Evolutionary conservation across 2,113 vertebrate species (phyloP).

Genomic region (Glareola pratincola): DNA sequence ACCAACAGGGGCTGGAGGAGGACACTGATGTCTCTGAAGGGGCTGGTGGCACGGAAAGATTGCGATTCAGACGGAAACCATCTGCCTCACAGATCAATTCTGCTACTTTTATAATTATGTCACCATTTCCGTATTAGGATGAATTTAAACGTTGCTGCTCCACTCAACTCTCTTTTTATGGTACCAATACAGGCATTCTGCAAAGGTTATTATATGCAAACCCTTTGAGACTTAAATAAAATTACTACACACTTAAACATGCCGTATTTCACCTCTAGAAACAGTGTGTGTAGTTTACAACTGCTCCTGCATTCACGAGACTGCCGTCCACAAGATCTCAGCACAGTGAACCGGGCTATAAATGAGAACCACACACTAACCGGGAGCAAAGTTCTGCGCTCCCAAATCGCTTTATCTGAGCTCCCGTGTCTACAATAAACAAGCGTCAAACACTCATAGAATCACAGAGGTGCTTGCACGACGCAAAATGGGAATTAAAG

Average conservation of each 20-base stretch:
- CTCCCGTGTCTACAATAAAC: not conserved
- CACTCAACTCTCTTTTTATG: not conserved
- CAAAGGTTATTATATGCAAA: not conserved
- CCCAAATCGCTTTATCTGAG: not conserved
- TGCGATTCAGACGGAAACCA: not conserved
- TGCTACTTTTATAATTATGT: not conserved
- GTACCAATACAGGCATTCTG: not conserved
- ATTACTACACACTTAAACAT: not conserved
- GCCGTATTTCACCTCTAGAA: not conserved
- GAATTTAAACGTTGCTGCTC: not conserved
- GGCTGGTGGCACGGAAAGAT: not conserved
- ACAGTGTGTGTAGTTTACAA: not conserved
- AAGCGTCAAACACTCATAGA: not conserved
- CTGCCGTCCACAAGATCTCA: not conserved
- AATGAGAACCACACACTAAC: slow-evolving; percentile 3
- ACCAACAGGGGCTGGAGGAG: not conserved
- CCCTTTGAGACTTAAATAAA: not conserved
- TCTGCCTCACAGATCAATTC: not conserved
- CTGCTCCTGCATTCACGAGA: not conserved
- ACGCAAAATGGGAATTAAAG: not conserved
- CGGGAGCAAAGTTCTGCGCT: not conserved
- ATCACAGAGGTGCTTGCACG: not conserved
- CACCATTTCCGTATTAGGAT: not conserved
- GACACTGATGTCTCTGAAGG: not conserved
- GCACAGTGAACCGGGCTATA: not conserved